A percentile compares a stretch with the other conserved stretches of the same genome.
Evolutionary conservation across 2,888 invertebrate species (phyloP).

Genomic region (Plagiodera versicolora): DNA sequence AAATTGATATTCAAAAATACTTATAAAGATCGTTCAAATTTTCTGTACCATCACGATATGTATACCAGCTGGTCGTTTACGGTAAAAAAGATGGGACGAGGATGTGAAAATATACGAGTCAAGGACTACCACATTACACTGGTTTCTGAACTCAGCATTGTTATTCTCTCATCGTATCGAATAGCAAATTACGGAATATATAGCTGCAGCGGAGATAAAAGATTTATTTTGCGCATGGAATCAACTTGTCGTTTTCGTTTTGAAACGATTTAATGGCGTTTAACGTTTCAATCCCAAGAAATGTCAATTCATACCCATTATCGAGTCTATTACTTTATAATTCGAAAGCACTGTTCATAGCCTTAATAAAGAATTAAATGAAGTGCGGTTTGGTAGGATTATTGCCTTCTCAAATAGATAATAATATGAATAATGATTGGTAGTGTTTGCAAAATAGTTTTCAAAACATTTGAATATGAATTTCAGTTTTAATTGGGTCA

Average conservation of each 20-base stretch:
- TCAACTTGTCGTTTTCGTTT: constrained; percentile 1
- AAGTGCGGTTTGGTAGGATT: no score
- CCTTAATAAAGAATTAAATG: background rate
- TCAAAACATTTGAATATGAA: no score
- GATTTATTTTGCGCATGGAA: background rate
- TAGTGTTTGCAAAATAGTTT: no score
- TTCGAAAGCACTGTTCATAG: background rate
- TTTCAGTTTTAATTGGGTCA: no score
- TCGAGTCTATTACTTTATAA: background rate
- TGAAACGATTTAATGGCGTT: background rate
- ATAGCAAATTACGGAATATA: constrained; percentile 35
- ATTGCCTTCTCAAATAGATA: no score
- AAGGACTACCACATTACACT: constrained; percentile 45
- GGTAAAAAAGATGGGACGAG: constrained; percentile 46
- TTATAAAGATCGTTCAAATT: no score
- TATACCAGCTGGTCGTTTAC: constrained; percentile 32
- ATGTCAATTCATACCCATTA: background rate
- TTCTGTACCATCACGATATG: constrained; percentile 7
- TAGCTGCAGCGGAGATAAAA: constrained; percentile 17
- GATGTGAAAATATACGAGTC: constrained; percentile 46
- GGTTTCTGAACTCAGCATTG: constrained; percentile 23
- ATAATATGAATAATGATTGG: no score
- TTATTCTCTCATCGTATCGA: constrained; percentile 30
- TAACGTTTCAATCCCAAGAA: background rate
- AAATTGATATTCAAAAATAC: no score